Base-by-base conservation (phyloP, 2,797 vertebrate genomes). In the Arctocebus calabarensis region DNA sequence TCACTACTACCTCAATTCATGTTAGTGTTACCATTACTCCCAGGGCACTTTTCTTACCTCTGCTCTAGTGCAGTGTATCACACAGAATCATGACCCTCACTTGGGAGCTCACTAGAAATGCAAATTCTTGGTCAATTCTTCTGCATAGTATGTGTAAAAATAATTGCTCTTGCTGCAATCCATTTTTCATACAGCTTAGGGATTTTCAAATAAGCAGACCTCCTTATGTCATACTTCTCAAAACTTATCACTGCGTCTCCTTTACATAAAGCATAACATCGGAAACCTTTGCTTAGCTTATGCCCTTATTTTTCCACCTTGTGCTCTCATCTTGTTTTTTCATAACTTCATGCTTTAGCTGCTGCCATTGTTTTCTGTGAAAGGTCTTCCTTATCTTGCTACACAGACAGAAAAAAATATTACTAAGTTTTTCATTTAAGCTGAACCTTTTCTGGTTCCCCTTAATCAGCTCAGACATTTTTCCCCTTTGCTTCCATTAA, bases 91-190 rank as follows among this genome's bases (percentile, higher is more conserved):
- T 40, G 8, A 45, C 5, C 20, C n/a, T 74, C 55, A 77, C 48
- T 90, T 85, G 27, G n/a, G 34, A 61, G 19, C 20, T 32, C 62
- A 70, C n/a, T 43, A 86, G 43, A 88, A 88, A 97, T 68, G 70
- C 71, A 94, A 85, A 88, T 83, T 82, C 12, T 43, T 40, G 20
- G 29, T n/a, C n/a, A n/a, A 71, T 85, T 91, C 17, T 48, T 43
- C 12, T 23, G 13, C 25, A 66, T 2, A 55, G 13, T 75, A 32
- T 22, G 27, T 48, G 19, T 20, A 14, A 77, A 73, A 79, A 20
- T 43, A 4, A 7, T 10, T 40, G 43, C n/a, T 4, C 4, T 43
- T 66, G 55, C 32, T 68, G 9, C 0, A 85, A 45, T 40, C 3
- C 29, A 29, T 64, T 48, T 43, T 61, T 59, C 37, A 14, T 3